phyloP scores from a whole-genome alignment of 2,888 invertebrate genomes.

The Drosophila borborema region DNA sequence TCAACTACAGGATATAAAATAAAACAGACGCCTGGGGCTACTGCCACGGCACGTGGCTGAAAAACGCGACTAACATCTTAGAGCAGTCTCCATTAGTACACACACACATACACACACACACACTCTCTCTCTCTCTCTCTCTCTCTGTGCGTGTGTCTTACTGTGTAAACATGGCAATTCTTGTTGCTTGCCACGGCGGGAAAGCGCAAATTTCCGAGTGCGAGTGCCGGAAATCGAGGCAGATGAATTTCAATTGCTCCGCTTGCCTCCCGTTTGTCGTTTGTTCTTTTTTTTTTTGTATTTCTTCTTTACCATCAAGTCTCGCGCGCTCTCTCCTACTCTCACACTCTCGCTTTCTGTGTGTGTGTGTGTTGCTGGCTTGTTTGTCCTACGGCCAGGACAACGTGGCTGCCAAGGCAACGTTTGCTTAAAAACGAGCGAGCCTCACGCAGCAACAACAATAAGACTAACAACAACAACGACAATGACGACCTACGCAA shows the following conservation, averaged over 20 bases:
- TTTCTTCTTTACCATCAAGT: background rate
- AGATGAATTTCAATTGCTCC: conserved; percentile 77
- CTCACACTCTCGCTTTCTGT: background rate
- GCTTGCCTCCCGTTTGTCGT: conserved; percentile 11
- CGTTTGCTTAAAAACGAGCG: conserved; percentile 60
- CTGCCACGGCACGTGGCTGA: conserved; percentile 63
- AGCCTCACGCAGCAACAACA: conserved; percentile 52
- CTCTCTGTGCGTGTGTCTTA: conserved; percentile 24
- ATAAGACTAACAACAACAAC: conserved; percentile 9
- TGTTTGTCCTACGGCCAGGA: conserved; percentile 65
- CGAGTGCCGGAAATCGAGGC: conserved; percentile 72
- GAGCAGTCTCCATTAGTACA: conserved; percentile 22
- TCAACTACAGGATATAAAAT: conserved; percentile 31
- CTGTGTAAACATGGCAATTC: conserved; percentile 59
- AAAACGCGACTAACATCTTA: conserved; percentile 62
- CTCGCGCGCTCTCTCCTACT: background rate
- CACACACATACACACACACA: background rate
- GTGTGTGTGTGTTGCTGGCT: conserved; percentile 23
- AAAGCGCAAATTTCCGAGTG: conserved; percentile 66
- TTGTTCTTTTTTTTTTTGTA: conserved; percentile 11
- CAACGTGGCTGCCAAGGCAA: conserved; percentile 64
- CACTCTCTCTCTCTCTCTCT: background rate
- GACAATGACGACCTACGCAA: conserved; percentile 73
- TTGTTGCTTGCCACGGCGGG: conserved; percentile 57
- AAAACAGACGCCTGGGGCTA: conserved; percentile 43